phyloP scores from a whole-genome alignment of 1,140 invertebrate species.

The Plutomurus gul region DNA sequence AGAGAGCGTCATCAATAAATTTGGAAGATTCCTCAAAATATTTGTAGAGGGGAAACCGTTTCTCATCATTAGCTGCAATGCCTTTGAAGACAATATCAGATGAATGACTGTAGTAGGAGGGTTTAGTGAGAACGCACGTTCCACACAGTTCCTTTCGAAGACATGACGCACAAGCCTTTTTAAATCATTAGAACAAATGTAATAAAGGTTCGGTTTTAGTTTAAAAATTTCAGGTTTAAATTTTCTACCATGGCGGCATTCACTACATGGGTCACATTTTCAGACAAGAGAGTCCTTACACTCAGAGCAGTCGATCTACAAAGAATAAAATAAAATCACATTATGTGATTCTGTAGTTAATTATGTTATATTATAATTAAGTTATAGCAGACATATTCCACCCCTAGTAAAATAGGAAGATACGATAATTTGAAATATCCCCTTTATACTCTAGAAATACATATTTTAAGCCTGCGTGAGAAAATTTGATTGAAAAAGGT shows the following conservation, averaged over 20 bases:
- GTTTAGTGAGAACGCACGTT: conserved; percentile 56
- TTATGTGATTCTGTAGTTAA: no score
- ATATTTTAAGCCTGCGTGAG: no score
- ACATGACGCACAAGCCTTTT: conserved; percentile 56
- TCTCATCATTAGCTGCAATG: conserved; percentile 58
- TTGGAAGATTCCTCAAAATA: conserved; percentile 57
- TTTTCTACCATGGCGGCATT: conserved; percentile 58
- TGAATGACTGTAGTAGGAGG: conserved; percentile 55
- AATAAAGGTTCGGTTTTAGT: no score
- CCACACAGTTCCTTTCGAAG: conserved; percentile 40
- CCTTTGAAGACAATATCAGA: conserved; percentile 58
- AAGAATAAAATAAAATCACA: neutral
- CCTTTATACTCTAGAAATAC: no score
- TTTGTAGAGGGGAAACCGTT: conserved; percentile 56
- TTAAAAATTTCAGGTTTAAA: no score
- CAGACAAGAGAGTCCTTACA: conserved; percentile 54
- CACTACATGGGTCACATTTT: conserved; percentile 59
- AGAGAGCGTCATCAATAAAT: conserved; percentile 58
- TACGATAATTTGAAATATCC: no score
- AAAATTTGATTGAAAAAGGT: no score
- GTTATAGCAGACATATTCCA: neutral
- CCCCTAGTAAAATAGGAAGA: no score
- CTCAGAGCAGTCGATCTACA: conserved; percentile 58
- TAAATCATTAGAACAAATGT: no score
- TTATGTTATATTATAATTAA: neutral